Evolutionary conservation across 2,797 vertebrate species (phyloP).

Genomic region (Scolopax rusticola): DNA sequence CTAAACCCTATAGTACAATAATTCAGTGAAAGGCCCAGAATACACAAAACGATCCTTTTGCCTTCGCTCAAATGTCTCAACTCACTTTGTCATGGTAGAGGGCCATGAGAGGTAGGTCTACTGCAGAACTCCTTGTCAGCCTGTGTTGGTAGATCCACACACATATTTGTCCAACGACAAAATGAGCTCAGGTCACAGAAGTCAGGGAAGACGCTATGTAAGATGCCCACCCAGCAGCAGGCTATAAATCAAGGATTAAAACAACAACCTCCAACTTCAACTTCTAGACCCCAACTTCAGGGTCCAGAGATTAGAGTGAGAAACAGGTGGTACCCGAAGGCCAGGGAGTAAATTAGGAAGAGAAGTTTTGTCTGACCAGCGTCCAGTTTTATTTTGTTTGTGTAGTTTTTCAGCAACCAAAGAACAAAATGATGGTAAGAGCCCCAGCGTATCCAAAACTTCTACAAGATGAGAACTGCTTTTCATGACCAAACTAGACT

Average conservation of each 20-base stretch:
- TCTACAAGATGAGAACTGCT: not conserved
- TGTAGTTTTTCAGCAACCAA: not conserved
- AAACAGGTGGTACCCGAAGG: too few species aligned
- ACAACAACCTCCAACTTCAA: not conserved
- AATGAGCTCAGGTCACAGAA: not conserved
- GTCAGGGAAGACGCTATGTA: accelerated
- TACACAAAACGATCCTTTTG: not conserved
- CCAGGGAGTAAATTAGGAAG: too few species aligned
- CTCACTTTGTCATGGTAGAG: not conserved
- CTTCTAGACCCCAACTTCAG: too few species aligned
- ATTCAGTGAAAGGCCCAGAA: not conserved
- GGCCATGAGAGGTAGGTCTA: too few species aligned
- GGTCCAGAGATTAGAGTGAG: too few species aligned
- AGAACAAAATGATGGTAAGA: not conserved
- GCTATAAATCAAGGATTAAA: accelerated
- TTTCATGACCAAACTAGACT: not conserved
- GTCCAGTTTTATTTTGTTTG: not conserved
- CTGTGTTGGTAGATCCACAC: accelerated
- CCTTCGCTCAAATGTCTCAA: not conserved
- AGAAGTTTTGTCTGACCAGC: too few species aligned
- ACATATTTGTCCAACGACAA: accelerated
- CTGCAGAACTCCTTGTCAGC: not conserved
- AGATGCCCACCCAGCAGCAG: not conserved
- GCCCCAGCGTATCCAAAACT: accelerated
- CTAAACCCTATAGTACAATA: not conserved